These are phyloP conservation scores for Leptodactylus fallax DNA, from an alignment of 2,797 vertebrate genomes.

Conservation along the genomic window DNA sequence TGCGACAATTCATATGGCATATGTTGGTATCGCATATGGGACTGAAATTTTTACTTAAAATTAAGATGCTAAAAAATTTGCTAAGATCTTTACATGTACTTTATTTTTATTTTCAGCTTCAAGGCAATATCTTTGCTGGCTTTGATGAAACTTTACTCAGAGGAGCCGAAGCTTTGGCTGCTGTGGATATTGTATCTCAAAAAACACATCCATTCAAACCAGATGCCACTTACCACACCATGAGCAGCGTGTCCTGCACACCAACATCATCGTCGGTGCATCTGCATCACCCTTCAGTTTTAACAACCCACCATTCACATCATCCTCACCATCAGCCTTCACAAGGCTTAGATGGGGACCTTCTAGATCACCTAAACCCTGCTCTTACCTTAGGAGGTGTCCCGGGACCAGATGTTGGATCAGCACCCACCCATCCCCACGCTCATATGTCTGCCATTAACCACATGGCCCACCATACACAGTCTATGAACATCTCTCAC, in stretches of 20 bases:
- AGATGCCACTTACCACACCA: conserved; percentile 92
- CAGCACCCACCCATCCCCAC: conserved; percentile 84
- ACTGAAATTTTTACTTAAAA: background rate
- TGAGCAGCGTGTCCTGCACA: conserved; percentile 91
- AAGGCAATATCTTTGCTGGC: conserved; percentile 92
- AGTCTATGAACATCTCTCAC: conserved; percentile 87
- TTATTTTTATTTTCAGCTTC: conserved; percentile 69
- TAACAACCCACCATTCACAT: conserved; percentile 77
- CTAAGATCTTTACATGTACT: conserved; percentile 18
- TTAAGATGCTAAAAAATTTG: background rate
- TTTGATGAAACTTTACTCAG: conserved; percentile 90
- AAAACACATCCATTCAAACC: conserved; percentile 92
- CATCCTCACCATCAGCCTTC: conserved; percentile 85
- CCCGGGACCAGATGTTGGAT: conserved; percentile 85
- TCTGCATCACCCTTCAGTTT: conserved; percentile 89
- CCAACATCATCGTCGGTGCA: conserved; percentile 88
- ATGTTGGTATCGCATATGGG: background rate
- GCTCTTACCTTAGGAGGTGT: conserved; percentile 82
- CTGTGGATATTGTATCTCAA: conserved; percentile 90
- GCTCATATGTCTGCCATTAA: conserved; percentile 90
- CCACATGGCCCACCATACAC: conserved; percentile 86
- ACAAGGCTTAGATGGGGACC: conserved; percentile 87
- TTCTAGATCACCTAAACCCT: conserved; percentile 88
- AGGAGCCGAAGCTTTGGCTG: conserved; percentile 90
- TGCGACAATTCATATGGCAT: background rate